Evolutionary conservation across 2,888 invertebrate species (phyloP), one percentile per base, ranked within the genome.

Genomic region (Parasteatoda lunata): DNA sequence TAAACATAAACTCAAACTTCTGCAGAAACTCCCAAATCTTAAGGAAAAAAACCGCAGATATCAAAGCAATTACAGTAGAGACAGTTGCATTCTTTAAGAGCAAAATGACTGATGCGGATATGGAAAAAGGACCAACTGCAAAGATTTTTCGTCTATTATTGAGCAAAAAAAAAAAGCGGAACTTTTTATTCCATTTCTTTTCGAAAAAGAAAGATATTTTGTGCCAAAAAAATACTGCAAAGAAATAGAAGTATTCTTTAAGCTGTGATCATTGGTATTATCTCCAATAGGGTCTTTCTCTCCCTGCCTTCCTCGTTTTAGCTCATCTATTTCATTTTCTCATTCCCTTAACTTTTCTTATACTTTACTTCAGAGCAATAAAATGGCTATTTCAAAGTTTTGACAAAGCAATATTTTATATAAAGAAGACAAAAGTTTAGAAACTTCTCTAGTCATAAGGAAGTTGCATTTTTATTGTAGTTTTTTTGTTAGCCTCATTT

Each of bases 181-280:
- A 59, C n/a, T 59, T n/a, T 59, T 59, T 54, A 7, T 3, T 54
- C 11, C 30, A 30, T 30, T 54, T 59, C n/a, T 59, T 59, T n/a
- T 59, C n/a, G 6, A 9, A 4, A 59, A 59, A 9, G 59, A 13
- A 9, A 13, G 8, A 59, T n/a, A 59, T 59, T 59, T 59, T 59
- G 59, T 9, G 59, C 11, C 59, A 72, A 80, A 70, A 65, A 80
- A 72, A 7, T 73, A 51, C 52, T n/a, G 51, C 52, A 66, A 72
- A 52, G 66, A 72, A 80, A 80, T 52, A 51, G n/a, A 72, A 71
- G 73, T 66, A 80, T 80, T 72, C 80, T 49, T 66, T 66, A 68
- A 77, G 68, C 66, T 65, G 72, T 80, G 80, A 80, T 80, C 80
- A 45, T 72, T 52, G 65, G 72, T 72, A 80, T 80, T 80, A 73